Evolutionary conservation across 1,140 invertebrate species (phyloP).

Genomic region (Drosophila fuyamai): DNA sequence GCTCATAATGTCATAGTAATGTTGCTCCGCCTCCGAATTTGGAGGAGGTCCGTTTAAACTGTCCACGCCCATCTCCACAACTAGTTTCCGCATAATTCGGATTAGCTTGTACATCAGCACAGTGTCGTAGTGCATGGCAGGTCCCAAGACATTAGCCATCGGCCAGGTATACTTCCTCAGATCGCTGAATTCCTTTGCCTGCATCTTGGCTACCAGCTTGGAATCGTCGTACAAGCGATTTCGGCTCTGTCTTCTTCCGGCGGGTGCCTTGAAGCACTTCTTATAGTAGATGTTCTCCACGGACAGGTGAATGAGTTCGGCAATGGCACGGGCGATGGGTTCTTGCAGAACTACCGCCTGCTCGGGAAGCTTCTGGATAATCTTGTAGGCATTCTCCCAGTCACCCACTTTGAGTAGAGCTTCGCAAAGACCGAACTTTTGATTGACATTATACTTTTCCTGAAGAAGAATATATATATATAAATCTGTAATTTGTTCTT

Average conservation of each 20-base stretch:
- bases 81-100: slow-evolving; percentile 85
- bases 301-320: slow-evolving; percentile 92
- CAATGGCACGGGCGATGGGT: slow-evolving; percentile 92
- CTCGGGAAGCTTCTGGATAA: slow-evolving; percentile 93
- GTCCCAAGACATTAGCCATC: slow-evolving; percentile 94
- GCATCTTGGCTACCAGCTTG: slow-evolving; percentile 67
- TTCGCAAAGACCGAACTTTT: slow-evolving; percentile 96
- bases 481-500: too few species aligned
- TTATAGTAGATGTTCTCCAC: slow-evolving; percentile 95
- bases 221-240: slow-evolving; percentile 65
- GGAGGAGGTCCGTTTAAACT: slow-evolving; percentile 68
- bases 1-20: slow-evolving; percentile 90
- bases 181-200: slow-evolving; percentile 88
- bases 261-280: slow-evolving; percentile 85
- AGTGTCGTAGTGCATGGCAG: slow-evolving; percentile 94
- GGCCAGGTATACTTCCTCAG: slow-evolving; percentile 92
- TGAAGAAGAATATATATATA: neutral
- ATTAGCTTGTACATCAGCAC: slow-evolving; percentile 95
- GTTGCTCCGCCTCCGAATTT: slow-evolving; percentile 66
- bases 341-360: slow-evolving; percentile 91
- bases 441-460: slow-evolving; percentile 91
- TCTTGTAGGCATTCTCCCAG: slow-evolving; percentile 92
- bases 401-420: slow-evolving; percentile 95
- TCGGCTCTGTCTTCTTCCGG: slow-evolving; percentile 52
- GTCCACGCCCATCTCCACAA: slow-evolving; percentile 75